Base-by-base conservation (phyloP, 2,113 vertebrate genomes). In the Pluvianellus socialis region DNA sequence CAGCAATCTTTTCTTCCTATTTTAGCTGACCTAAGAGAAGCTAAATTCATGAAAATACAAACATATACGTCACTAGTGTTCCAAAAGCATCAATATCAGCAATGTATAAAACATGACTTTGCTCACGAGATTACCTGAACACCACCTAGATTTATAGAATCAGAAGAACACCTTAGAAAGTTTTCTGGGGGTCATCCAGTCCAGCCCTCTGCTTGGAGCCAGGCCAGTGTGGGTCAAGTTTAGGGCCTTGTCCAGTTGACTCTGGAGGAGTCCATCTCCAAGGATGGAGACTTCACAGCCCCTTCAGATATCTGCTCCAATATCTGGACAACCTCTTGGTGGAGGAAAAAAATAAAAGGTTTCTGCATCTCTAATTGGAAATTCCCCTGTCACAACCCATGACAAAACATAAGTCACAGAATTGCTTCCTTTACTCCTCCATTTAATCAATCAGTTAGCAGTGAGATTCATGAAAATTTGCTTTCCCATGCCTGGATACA, bases 271-370 rank as follows among this genome's bases (percentile, higher is more conserved):
- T 24, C 35, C 38, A 65, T 32, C 55, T 66, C 44, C 49, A 79
- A 38, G n/a, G 22, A 73, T 12, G 19, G n/a, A 52, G 28, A 76
- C 52, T 70, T 40, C 44, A 70, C 33, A 65, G 56, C 13, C 18
- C 35, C 14, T 58, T 66, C 5, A 49, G 27, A 1, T 44, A 38
- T 4, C 30, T 65, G 40, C 63, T 80, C 63, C 42, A 35, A 2
- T 24, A 80, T 9, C 10, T 44, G 35, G 74, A 75, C 1, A 2
- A 1, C 21, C 18, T 38, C 5, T 42, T 22, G 28, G 32, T 14
- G 18, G 30, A 1, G 33, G 5, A 3, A 26, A 21, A 30, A 14
- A 26, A 30, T 62, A 23, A 42, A 4, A 3, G 0, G 12, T 11
- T 86, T 50, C 62, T 74, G 38, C 30, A 17, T 19, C 44, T 74